A percentile compares a stretch with the other conserved stretches of the same genome.
Conservation (phyloP, 2,888 invertebrate genomes). For the Macrosiphum euphorbiae region DNA sequence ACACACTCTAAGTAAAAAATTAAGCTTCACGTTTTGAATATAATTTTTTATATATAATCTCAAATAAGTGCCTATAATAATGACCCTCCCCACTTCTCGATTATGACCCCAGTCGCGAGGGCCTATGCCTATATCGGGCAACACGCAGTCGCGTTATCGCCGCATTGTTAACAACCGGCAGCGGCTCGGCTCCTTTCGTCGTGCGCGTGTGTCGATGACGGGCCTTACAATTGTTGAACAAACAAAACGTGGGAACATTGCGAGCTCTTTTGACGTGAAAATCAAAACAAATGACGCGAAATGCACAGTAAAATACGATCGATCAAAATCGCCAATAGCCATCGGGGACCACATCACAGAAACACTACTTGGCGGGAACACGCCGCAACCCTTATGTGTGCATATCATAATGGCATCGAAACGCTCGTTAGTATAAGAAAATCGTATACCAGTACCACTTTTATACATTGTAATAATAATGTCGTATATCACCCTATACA, state of each 20-base stretch:
- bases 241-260: background rate
- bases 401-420: background rate
- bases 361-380: background rate
- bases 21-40: too few relatives aligned
- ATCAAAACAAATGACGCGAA: conserved; percentile 31
- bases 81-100: background rate
- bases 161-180: background rate
- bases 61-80: background rate
- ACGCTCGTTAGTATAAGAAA: background rate
- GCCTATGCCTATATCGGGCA: background rate
- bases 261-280: background rate
- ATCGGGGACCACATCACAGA: background rate
- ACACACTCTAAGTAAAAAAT: too few relatives aligned
- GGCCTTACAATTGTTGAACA: background rate
- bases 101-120: background rate
- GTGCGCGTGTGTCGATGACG: background rate
- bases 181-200: background rate
- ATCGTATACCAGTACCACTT: background rate
- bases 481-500: background rate
- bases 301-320: background rate
- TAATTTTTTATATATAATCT: background rate
- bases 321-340: background rate
- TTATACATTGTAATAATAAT: background rate
- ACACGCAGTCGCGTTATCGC: background rate
- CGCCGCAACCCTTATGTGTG: background rate